A percentile compares a stretch with the other conserved stretches of the same genome.
These are phyloP conservation scores for human (Homo sapiens) DNA, from an alignment of 2,113 vertebrate species.

Conservation along the genomic window DNA sequence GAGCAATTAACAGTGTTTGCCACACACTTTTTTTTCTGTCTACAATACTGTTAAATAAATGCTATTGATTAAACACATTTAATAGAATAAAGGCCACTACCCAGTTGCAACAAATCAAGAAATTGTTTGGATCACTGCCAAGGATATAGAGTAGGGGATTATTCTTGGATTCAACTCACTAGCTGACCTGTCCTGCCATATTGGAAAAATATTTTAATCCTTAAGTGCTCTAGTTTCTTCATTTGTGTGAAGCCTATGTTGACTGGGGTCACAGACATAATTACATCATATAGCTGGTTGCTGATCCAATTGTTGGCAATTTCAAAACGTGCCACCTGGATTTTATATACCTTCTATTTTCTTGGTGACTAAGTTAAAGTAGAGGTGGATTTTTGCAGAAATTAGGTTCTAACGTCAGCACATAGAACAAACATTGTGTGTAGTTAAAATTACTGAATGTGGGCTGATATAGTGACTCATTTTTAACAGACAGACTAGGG, in stretches of 20 bases:
- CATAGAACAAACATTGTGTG: not conserved
- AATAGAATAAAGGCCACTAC: not conserved
- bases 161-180: not conserved
- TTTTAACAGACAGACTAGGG: not conserved
- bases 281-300: not conserved
- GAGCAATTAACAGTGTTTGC: not conserved
- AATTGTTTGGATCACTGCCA: slow-evolving; percentile 29
- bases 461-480: not conserved
- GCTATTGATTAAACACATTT: not conserved
- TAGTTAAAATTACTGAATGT: not conserved
- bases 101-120: not conserved
- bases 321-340: not conserved
- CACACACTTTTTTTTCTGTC: not conserved
- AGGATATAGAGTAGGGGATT: not conserved
- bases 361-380: not conserved
- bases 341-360: not conserved
- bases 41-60: slow-evolving; percentile 11
- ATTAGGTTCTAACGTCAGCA: not conserved
- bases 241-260: not conserved
- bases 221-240: not conserved
- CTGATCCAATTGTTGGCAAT: not conserved
- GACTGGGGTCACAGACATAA: not conserved
- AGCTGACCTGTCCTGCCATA: not conserved
- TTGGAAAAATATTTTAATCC: slow-evolving; percentile 44
- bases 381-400: not conserved